Conservation (phyloP, 2,888 invertebrate species). For the Dione vanillae region DNA sequence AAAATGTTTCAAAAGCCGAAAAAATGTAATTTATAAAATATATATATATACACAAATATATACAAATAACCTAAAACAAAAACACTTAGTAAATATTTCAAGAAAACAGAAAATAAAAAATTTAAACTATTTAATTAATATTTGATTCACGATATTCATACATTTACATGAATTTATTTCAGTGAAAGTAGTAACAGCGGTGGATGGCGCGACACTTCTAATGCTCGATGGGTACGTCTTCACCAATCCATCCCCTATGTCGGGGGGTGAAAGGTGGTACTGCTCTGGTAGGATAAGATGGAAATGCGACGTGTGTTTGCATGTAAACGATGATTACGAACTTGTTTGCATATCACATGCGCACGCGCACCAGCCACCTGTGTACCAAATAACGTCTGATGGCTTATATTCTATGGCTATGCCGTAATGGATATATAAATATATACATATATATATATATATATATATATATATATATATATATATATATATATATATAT, state of each 20-base stretch:
- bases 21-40: too few relatives aligned
- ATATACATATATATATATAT: too few relatives aligned
- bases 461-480: too few relatives aligned
- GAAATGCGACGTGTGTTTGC: slow-evolving; percentile 73
- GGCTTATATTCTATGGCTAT: slow-evolving; percentile 61
- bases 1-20: too few relatives aligned
- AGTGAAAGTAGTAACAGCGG: slow-evolving; percentile 77
- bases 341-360: slow-evolving; percentile 72
- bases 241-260: slow-evolving; percentile 73
- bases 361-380: slow-evolving; percentile 70
- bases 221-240: slow-evolving; percentile 77
- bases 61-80: too few relatives aligned
- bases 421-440: neutral
- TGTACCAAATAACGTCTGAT: slow-evolving; percentile 66
- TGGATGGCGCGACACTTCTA: slow-evolving; percentile 74
- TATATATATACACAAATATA: too few relatives aligned
- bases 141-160: neutral
- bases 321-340: slow-evolving; percentile 79
- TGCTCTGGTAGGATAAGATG: slow-evolving; percentile 71
- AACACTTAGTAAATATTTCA: neutral
- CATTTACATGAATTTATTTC: slow-evolving; percentile 58
- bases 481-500: too few relatives aligned
- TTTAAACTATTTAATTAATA: neutral
- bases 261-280: slow-evolving; percentile 76
- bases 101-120: neutral